Evolutionary conservation across 2,888 invertebrate genomes (phyloP).

Genomic region (Thumatha senex): DNA sequence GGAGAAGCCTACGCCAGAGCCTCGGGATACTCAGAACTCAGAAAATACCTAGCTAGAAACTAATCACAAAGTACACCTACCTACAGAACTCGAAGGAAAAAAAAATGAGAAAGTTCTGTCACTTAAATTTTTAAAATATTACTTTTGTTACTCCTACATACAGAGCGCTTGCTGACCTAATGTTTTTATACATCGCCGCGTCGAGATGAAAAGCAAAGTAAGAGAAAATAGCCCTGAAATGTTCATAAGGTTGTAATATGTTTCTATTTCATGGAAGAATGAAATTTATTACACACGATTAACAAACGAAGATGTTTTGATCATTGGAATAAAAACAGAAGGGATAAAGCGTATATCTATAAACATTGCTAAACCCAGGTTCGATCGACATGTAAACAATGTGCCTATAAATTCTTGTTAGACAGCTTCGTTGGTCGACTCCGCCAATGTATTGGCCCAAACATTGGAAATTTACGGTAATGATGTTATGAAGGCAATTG

Average conservation of each 20-base stretch:
- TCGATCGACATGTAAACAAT: constrained; percentile 40
- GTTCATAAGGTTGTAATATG: constrained; percentile 7
- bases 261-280: constrained; percentile 15
- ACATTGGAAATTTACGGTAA: constrained; percentile 38
- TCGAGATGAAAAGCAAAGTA: background rate
- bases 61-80: no score
- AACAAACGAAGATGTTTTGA: constrained; percentile 35
- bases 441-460: constrained; percentile 26
- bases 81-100: no score
- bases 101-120: no score
- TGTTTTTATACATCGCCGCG: background rate
- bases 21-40: no score
- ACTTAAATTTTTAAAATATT: no score
- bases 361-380: constrained; percentile 31
- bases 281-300: constrained; percentile 19
- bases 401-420: constrained; percentile 36
- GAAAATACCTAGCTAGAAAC: no score
- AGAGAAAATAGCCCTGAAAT: background rate
- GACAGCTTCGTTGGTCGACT: constrained; percentile 40
- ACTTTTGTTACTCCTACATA: no score
- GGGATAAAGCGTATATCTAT: constrained; percentile 27
- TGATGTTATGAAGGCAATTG: constrained; percentile 36
- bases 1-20: no score
- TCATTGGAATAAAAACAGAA: constrained; percentile 30
- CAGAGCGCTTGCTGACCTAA: no score